A percentile compares a stretch with the other conserved stretches of the same genome.
Evolutionary conservation across 64 coral and sea anemone genomes (phyloP).

Genomic region (Anthopleura sola): DNA sequence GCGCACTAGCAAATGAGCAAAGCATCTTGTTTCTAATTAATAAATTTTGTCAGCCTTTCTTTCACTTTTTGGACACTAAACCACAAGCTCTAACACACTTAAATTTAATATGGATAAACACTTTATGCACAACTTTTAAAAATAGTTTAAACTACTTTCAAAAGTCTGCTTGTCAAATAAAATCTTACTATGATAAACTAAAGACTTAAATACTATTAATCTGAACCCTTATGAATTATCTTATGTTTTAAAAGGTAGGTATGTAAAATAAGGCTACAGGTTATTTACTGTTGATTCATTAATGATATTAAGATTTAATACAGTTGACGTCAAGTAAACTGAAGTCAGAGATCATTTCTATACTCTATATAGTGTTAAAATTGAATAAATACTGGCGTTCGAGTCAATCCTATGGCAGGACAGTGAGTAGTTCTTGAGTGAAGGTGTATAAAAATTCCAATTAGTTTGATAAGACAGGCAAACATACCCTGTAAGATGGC

Average conservation of each 20-base stretch:
- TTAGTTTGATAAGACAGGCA: background rate
- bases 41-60: background rate
- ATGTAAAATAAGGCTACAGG: background rate
- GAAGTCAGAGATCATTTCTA: background rate
- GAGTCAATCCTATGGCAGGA: background rate
- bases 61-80: background rate
- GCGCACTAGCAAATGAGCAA: background rate
- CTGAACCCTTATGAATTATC: background rate
- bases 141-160: background rate
- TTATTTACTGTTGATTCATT: background rate
- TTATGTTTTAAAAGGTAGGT: background rate
- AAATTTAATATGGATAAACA: background rate
- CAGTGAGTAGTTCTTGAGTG: background rate
- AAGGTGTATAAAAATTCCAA: background rate
- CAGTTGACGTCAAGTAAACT: background rate
- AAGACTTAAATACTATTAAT: background rate
- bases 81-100: background rate
- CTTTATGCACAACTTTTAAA: conserved; percentile 2
- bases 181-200: background rate
- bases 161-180: conserved; percentile 18
- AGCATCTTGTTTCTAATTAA: too few relatives aligned
- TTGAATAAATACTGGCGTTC: conserved; percentile 1
- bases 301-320: background rate
- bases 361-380: background rate
- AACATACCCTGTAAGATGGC: background rate